Percentiles rank a stretch among this genome's conserved stretches.
phyloP scores from a whole-genome alignment of 2,888 invertebrate genomes.

The Leptarthrus brevirostris region DNA sequence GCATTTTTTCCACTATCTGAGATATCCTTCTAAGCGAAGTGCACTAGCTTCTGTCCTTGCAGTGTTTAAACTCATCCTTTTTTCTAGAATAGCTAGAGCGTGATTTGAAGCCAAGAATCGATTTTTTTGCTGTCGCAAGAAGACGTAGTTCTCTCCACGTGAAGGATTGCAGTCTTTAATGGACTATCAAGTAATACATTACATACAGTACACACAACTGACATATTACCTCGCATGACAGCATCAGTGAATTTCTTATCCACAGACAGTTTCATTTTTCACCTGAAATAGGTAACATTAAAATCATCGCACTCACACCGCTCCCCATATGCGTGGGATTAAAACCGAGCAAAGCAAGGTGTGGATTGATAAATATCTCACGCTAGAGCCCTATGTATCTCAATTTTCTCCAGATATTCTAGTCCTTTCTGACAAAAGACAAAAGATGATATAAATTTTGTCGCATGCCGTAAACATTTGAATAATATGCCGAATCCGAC shows the following conservation, averaged over 20 bases:
- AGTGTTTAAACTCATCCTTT: neutral
- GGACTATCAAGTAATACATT: conserved; percentile 22
- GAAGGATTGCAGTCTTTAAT: conserved; percentile 32
- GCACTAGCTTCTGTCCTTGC: neutral
- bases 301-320: neutral
- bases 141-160: neutral
- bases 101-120: neutral
- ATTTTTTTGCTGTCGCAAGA: neutral
- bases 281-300: conserved; percentile 2
- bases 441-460: conserved; percentile 24
- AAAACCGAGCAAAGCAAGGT: neutral
- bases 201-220: neutral
- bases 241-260: conserved; percentile 16
- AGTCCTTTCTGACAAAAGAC: conserved; percentile 22
- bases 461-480: conserved; percentile 3
- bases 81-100: neutral
- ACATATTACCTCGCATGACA: neutral
- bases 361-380: neutral
- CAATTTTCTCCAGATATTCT: conserved; percentile 7
- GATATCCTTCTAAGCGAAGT: neutral
- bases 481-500: neutral
- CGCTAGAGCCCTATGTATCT: neutral
- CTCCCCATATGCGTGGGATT: neutral
- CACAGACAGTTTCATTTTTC: conserved; percentile 13
- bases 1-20: conserved; percentile 12